Evolutionary conservation across 2,113 vertebrate genomes (phyloP).

Genomic region (Arothron firmamentum): DNA sequence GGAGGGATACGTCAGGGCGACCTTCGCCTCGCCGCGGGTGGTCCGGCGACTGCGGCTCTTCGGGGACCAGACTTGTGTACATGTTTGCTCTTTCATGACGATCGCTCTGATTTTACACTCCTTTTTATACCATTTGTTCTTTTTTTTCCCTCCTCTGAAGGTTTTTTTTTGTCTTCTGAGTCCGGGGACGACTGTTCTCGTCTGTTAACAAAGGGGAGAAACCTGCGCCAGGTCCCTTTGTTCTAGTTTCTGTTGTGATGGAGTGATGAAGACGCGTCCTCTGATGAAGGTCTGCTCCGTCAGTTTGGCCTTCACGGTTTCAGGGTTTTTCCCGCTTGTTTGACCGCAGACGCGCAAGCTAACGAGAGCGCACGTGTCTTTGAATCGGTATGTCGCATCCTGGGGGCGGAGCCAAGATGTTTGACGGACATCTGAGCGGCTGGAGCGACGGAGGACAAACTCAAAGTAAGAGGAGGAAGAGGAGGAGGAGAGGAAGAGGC

Average conservation of each 20-base stretch:
- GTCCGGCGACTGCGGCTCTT: slow-evolving; percentile 22
- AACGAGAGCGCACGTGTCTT: too few species aligned
- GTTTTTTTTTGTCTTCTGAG: background rate
- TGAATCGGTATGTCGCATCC: background rate
- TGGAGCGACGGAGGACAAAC: slow-evolving; percentile 39
- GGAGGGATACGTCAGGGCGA: too few species aligned
- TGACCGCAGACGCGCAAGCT: too few species aligned
- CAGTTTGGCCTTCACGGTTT: too few species aligned
- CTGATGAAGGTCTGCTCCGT: too few species aligned
- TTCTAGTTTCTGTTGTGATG: too few species aligned
- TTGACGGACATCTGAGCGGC: slow-evolving; percentile 37
- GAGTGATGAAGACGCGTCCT: too few species aligned
- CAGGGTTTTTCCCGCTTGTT: too few species aligned
- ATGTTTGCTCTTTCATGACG: slow-evolving; percentile 46
- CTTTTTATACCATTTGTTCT: slow-evolving; percentile 34
- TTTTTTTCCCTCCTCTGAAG: background rate
- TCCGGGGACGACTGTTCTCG: background rate
- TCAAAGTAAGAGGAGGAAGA: slow-evolving; percentile 47
- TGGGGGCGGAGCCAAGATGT: slow-evolving; percentile 39
- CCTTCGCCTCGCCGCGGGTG: too few species aligned
- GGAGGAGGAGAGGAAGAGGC: background rate
- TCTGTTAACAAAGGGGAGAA: too few species aligned
- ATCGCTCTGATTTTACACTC: slow-evolving; percentile 43
- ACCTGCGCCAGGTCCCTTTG: too few species aligned
- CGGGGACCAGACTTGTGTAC: slow-evolving; percentile 40